Base-by-base conservation (phyloP, 2,113 vertebrate species). In the Desmodus rotundus region DNA sequence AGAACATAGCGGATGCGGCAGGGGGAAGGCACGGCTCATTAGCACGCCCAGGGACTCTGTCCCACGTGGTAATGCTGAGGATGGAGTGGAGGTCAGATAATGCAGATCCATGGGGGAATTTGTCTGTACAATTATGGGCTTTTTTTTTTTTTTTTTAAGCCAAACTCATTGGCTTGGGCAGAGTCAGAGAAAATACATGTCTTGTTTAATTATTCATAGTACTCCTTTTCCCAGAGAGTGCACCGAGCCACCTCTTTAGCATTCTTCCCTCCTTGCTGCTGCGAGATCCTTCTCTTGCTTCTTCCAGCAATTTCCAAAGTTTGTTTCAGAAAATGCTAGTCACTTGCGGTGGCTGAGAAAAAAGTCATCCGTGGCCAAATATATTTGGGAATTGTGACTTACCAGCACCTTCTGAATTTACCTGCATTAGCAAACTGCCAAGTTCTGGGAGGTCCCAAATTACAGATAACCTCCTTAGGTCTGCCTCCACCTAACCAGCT, bases 181-280 rank as follows among this genome's bases (percentile, higher is more conserved):
- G 7, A 87, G 52, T 58, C 33, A 67, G 86, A 94, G 81, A 91
- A 96, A 89, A 89, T 83, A 33, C 38, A 65, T 6, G n/a, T 82
- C 36, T 89, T 68, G 8, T 91, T 97, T 93, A 96, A 96, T 96
- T 96, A 89, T 94, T 93, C 86, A 96, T 70, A 43, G 50, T 2
- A 43, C 28, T 65, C 24, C 56, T 94, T 68, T 63, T 78, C 82
- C 24, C 19, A 41, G 89, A 89, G 91, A 92, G 68, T 7, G 73
- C 58, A 36, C 82, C 0, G 7, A 89, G 54, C 41, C 9, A 2
- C 63, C 33, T 87, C 54, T 56, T n/a, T 13, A 67, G 65, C 41
- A 41, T 72, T 67, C 93, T 13, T 4, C 33, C 11, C n/a, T 94
- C 54, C 45, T 73, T 11, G 26, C 31, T 50, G 36, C 78, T 41